phyloP scores from a whole-genome alignment of 2,888 invertebrate genomes.

The Temnothorax unifasciatus region DNA sequence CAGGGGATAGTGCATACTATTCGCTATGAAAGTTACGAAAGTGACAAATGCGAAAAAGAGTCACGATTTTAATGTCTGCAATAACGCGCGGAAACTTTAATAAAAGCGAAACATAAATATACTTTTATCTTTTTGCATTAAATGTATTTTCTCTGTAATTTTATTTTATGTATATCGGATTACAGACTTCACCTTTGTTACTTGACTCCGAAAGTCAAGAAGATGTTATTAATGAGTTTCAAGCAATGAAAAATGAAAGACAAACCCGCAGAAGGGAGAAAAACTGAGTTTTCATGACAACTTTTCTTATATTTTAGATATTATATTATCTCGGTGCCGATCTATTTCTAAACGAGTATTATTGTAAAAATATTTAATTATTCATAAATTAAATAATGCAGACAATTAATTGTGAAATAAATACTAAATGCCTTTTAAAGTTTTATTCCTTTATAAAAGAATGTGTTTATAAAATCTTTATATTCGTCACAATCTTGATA shows the following conservation, averaged over 20 bases:
- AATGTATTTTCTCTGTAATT: slow-evolving; percentile 17
- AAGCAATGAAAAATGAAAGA: slow-evolving; percentile 17
- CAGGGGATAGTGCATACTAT: background rate
- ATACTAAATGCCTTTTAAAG: background rate
- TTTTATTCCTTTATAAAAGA: background rate
- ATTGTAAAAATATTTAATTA: background rate
- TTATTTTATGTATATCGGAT: background rate
- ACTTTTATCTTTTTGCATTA: background rate
- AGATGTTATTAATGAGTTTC: slow-evolving; percentile 26
- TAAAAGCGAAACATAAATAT: slow-evolving; percentile 4
- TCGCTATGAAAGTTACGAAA: background rate
- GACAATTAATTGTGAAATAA: background rate
- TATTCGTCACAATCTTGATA: background rate
- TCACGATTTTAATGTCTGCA: slow-evolving; percentile 4
- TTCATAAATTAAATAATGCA: background rate
- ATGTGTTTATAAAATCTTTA: slow-evolving; percentile 3
- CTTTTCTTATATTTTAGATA: background rate
- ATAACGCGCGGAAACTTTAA: background rate
- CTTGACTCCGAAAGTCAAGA: slow-evolving; percentile 20
- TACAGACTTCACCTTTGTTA: slow-evolving; percentile 22
- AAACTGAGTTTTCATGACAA: slow-evolving; percentile 10
- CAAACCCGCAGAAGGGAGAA: background rate
- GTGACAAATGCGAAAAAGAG: too few relatives aligned
- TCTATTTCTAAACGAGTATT: background rate
- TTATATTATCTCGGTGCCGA: background rate